These are phyloP conservation scores for Oophaga pumilio DNA, from an alignment of 2,113 vertebrate species.

Conservation along the genomic window DNA sequence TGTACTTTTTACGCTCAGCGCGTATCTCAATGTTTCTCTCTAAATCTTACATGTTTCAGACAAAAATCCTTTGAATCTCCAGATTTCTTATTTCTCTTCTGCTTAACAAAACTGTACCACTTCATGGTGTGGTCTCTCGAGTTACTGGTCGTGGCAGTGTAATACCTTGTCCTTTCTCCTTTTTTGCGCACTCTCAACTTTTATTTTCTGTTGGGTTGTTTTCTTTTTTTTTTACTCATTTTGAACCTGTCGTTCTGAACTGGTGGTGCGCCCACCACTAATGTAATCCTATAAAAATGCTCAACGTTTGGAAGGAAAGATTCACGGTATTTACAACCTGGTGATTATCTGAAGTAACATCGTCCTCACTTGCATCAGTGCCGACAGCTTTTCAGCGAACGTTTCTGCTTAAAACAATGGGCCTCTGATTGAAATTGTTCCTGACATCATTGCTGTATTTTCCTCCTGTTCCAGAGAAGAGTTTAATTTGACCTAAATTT, in stretches of 20 bases:
- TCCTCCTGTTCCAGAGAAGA: constrained; percentile 4
- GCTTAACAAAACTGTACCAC: too few species aligned
- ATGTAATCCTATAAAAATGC: background rate
- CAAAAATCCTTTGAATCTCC: too few species aligned
- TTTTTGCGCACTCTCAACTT: too few species aligned
- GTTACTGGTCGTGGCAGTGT: too few species aligned
- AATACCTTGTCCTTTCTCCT: too few species aligned
- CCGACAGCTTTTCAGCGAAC: background rate
- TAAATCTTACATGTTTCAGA: too few species aligned
- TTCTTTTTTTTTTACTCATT: too few species aligned
- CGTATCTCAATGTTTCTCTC: too few species aligned
- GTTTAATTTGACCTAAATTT: constrained; percentile 46
- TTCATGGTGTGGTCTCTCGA: too few species aligned
- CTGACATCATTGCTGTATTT: constrained; percentile 30
- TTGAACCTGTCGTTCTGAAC: background rate
- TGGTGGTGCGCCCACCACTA: background rate
- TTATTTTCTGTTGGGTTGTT: too few species aligned
- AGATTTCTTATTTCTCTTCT: too few species aligned
- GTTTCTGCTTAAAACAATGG: constrained; percentile 35
- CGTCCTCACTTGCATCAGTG: background rate
- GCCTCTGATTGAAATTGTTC: constrained; percentile 44
- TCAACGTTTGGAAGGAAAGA: background rate
- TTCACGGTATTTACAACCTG: background rate
- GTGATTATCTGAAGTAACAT: background rate
- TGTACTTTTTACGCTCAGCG: too few species aligned